Evolutionary conservation across 1,140 invertebrate genomes (phyloP), one percentile per base, ranked within the genome.

Genomic region (Acromyrmex charruanus): DNA sequence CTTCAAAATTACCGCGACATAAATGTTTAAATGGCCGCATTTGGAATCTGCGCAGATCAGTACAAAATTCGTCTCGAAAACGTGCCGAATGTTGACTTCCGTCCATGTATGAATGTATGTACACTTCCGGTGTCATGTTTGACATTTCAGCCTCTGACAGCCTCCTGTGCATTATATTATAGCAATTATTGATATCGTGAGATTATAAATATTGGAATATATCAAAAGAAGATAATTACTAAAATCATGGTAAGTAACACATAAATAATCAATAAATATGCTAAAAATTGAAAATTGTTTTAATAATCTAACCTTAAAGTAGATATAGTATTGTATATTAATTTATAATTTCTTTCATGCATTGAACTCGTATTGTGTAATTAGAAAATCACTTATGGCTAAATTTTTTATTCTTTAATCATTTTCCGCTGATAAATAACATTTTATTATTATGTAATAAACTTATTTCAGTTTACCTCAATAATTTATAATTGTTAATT

Each of bases 201-300:
- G 1, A 0, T 87, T 66, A 55, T 21, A 84, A 85, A 39, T 55
- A 82, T 81, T 10, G 10, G 2, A 18, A 68, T 74, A 88, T 51
- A 86, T 12, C 14, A 49, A 7, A 77, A 31, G 77, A 7, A 87
- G 85, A 74, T 61, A 77, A 87, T 79, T 79, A 80, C 77, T 25
- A 61, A 74, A 88, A 87, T 80, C 89, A 90, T 90, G 89, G 89
- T 90, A 9, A 89, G 84, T 59, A 61, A 79, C 31, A 16, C 53
- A 51, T 25, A 44, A 12, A 44, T 55, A 66, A 53, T 39, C 4
- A 55, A 3, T 44, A 49, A 77, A 44, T 77, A 12, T 39, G 1
- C 0, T 66, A 28, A 25, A 58, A 61, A 12, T 35, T 7, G 9
- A 44, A 77, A 59, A 21, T 75, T 21, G 25, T 31, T 28, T 39